Conservation (phyloP, 2,797 vertebrate species). For the Molothrus aeneus region DNA sequence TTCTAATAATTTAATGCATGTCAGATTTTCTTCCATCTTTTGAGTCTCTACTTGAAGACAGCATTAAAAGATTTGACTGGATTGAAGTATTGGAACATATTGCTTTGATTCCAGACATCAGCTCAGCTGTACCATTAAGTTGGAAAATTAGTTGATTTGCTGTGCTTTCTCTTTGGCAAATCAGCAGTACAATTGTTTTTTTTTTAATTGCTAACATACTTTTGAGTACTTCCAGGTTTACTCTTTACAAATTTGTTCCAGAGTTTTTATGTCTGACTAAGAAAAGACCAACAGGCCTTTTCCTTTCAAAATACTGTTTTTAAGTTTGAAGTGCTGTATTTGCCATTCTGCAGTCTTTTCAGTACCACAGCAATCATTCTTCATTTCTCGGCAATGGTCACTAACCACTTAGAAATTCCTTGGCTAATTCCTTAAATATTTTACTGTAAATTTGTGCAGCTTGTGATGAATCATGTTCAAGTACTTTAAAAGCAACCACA, state of each 20-base stretch:
- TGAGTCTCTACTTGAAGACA: background rate
- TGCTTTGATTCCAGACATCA: background rate
- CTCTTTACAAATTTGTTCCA: background rate
- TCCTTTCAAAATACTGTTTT: background rate
- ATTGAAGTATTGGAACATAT: background rate
- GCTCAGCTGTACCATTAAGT: background rate
- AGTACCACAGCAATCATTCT: background rate
- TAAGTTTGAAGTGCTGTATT: background rate
- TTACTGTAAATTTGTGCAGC: background rate
- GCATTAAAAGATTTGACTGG: background rate
- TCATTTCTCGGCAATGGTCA: background rate
- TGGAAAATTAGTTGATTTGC: background rate
- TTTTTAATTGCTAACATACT: background rate
- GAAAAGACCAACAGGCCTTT: background rate
- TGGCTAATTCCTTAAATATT: background rate
- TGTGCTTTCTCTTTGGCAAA: background rate
- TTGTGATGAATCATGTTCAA: background rate
- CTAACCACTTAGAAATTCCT: background rate
- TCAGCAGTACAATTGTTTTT: background rate
- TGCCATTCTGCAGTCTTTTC: background rate
- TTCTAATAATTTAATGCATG: background rate
- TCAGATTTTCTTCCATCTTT: background rate
- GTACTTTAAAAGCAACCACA: background rate
- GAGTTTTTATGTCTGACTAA: background rate
- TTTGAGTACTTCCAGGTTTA: conserved; percentile 5